Evolutionary conservation across 2,888 invertebrate genomes (phyloP).

Genomic region (Xylota sylvarum): DNA sequence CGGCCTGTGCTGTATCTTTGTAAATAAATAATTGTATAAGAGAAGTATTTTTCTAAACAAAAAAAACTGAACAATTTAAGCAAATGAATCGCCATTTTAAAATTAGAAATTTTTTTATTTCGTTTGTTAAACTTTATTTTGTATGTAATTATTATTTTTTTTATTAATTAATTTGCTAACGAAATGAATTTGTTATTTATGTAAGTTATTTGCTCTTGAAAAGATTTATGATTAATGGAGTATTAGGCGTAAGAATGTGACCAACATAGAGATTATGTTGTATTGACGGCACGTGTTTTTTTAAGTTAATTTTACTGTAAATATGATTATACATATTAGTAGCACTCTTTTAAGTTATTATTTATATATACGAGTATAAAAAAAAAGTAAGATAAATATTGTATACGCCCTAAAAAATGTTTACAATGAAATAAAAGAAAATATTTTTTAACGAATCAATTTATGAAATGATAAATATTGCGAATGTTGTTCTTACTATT

Average conservation of each 20-base stretch:
- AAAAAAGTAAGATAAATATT: slow-evolving; percentile 54
- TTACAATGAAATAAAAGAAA: slow-evolving; percentile 67
- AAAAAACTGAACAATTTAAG: slow-evolving; percentile 1
- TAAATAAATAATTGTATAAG: slow-evolving; percentile 48
- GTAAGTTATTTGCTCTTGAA: slow-evolving; percentile 57
- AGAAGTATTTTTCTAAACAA: background rate
- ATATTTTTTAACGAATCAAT: slow-evolving; percentile 73
- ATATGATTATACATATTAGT: slow-evolving; percentile 41
- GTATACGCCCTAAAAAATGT: slow-evolving; percentile 61
- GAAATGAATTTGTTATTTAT: slow-evolving; percentile 43
- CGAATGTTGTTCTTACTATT: background rate
- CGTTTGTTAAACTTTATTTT: slow-evolving; percentile 52
- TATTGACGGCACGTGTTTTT: slow-evolving; percentile 25
- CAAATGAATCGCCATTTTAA: slow-evolving; percentile 57
- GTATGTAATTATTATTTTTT: slow-evolving; percentile 48
- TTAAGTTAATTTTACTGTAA: slow-evolving; percentile 46
- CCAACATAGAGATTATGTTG: slow-evolving; percentile 2
- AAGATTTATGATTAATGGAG: slow-evolving; percentile 13
- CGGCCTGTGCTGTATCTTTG: slow-evolving; percentile 28
- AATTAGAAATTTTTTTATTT: slow-evolving; percentile 63
- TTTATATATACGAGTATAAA: slow-evolving; percentile 41
- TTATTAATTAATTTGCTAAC: slow-evolving; percentile 45
- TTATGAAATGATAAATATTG: slow-evolving; percentile 57
- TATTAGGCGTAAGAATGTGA: slow-evolving; percentile 11
- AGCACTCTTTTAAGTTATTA: slow-evolving; percentile 62